Conservation (phyloP, 1,140 invertebrate genomes). For the Heliconius hewitsoni region DNA sequence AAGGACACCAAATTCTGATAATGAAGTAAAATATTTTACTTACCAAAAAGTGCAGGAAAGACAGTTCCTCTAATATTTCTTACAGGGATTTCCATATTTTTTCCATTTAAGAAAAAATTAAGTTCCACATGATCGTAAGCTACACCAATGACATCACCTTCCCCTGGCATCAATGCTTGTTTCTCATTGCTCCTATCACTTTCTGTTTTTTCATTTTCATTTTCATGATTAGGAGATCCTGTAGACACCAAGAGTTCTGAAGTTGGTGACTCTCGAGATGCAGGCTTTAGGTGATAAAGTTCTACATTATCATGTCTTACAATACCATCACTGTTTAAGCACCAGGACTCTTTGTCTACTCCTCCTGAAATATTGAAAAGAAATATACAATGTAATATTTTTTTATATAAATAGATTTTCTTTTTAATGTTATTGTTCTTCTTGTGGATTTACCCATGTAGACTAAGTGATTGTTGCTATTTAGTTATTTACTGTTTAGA, state of each 20-base stretch:
- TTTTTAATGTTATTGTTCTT: no score
- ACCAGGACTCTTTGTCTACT: slow-evolving; percentile 95
- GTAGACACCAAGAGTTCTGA: slow-evolving; percentile 74
- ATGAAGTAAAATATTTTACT: slow-evolving; percentile 47
- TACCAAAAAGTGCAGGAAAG: slow-evolving; percentile 97
- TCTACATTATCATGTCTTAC: slow-evolving; percentile 92
- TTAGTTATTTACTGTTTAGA: no score
- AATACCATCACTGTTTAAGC: slow-evolving; percentile 93
- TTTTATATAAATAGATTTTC: no score
- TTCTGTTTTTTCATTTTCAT: slow-evolving; percentile 56
- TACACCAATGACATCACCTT: slow-evolving; percentile 97
- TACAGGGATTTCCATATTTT: slow-evolving; percentile 91
- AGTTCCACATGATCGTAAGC: slow-evolving; percentile 98
- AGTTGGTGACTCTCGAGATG: slow-evolving; percentile 77
- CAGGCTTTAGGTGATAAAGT: slow-evolving; percentile 85
- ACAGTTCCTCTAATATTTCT: slow-evolving; percentile 94
- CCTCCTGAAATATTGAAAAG: slow-evolving; percentile 83
- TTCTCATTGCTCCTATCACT: slow-evolving; percentile 49
- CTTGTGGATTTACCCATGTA: no score
- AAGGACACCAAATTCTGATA: no score
- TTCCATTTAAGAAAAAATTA: slow-evolving; percentile 97
- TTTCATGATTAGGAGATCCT: slow-evolving; percentile 53
- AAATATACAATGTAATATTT: no score
- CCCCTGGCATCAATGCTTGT: slow-evolving; percentile 83
- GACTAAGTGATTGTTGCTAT: no score